Percentiles rank a stretch among this genome's conserved stretches.
phyloP scores from a whole-genome alignment of 2,113 vertebrate genomes.

The Thalassarche chlororhynchos region DNA sequence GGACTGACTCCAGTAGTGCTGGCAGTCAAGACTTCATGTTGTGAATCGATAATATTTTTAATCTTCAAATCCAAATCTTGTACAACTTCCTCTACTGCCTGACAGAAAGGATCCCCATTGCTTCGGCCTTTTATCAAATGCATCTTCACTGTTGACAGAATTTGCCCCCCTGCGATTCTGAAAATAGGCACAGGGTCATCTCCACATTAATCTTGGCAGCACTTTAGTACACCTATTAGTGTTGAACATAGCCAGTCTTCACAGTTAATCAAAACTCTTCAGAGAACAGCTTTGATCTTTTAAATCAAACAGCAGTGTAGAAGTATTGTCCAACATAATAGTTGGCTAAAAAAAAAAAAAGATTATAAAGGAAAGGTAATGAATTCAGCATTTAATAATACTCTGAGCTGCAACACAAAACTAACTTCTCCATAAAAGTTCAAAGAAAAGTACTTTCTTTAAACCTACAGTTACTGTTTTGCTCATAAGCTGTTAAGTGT shows the following conservation, averaged over 20 bases:
- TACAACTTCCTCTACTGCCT: constrained; percentile 80
- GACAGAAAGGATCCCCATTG: constrained; percentile 78
- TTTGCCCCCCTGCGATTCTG: constrained; percentile 83
- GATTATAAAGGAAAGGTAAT: constrained; percentile 42
- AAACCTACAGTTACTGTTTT: neutral
- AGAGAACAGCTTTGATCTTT: constrained; percentile 72
- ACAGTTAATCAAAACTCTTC: constrained; percentile 68
- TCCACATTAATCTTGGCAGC: constrained; percentile 64
- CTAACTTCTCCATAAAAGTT: neutral
- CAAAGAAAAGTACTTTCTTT: neutral
- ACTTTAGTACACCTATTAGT: constrained; percentile 51
- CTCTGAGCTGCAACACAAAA: constrained; percentile 28
- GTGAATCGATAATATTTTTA: constrained; percentile 79
- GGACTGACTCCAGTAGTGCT: constrained; percentile 86
- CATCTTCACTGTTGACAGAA: constrained; percentile 86
- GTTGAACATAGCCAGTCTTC: constrained; percentile 52
- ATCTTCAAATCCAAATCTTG: constrained; percentile 86
- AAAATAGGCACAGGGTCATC: constrained; percentile 69
- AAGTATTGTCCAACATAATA: constrained; percentile 21
- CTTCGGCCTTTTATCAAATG: constrained; percentile 86
- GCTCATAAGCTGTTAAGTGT: neutral
- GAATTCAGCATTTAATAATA: constrained; percentile 36
- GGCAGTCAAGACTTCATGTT: constrained; percentile 57
- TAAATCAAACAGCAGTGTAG: constrained; percentile 57
- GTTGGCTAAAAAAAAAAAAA: neutral